Evolutionary conservation across 2,888 invertebrate genomes (phyloP).

Genomic region (Malthinus flaveolus): DNA sequence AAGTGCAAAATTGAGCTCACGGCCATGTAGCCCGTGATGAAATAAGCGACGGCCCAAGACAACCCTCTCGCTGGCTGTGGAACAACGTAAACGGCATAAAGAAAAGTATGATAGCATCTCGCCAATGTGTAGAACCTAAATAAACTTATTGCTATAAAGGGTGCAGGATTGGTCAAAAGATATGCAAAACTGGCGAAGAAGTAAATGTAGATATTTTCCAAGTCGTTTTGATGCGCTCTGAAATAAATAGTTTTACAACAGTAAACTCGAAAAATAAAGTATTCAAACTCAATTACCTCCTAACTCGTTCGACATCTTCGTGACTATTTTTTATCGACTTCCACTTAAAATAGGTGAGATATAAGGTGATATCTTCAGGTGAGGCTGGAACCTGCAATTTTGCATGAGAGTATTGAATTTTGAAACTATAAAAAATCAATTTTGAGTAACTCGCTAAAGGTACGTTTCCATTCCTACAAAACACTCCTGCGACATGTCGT

Average conservation of each 20-base stretch:
- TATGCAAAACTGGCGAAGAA: conserved; percentile 64
- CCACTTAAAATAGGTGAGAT: conserved; percentile 47
- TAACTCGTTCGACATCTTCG: conserved; percentile 58
- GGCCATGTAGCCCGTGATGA: conserved; percentile 8
- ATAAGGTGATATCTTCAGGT: conserved; percentile 55
- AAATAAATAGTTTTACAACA: neutral
- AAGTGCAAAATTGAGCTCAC: neutral
- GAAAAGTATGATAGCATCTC: conserved; percentile 5
- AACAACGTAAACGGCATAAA: conserved; percentile 12
- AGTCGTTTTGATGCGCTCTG: conserved; percentile 71
- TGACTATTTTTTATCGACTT: conserved; percentile 43
- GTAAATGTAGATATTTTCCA: conserved; percentile 73
- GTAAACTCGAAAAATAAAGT: neutral
- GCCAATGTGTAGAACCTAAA: conserved; percentile 56
- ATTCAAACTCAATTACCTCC: conserved; percentile 47
- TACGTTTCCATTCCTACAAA: too few relatives aligned
- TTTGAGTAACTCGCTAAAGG: too few relatives aligned
- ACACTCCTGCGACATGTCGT: too few relatives aligned
- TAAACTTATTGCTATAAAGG: conserved; percentile 56
- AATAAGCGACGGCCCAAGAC: neutral
- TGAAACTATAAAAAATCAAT: neutral
- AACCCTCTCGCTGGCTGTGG: conserved; percentile 14
- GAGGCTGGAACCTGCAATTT: conserved; percentile 58
- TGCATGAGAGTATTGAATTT: neutral
- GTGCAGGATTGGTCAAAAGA: conserved; percentile 61